Evolutionary conservation across 2,113 vertebrate genomes (phyloP), one percentile per base, ranked within the genome.

Genomic region (Tragelaphus scriptus): DNA sequence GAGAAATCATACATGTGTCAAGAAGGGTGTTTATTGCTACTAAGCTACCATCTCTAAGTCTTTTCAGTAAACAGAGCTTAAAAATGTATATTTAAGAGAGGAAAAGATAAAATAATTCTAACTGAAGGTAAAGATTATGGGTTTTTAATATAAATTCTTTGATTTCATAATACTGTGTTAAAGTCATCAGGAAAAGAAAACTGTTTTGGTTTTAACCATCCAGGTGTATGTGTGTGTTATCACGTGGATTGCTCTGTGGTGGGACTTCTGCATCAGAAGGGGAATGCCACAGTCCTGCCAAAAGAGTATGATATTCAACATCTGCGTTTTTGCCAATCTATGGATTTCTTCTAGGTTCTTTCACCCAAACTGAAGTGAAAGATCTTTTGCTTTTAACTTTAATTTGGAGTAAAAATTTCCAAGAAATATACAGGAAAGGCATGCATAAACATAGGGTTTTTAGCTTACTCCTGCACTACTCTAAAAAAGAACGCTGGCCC

Each of bases 301-400:
- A 36, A 10, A 89, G 13, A 56, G 5, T 2, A 36, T 3, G 28
- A 0, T 80, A 23, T 53, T 85, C 80, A 61, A 89, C 28, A 51
- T 85, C 14, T 59, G 32, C 40, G 23, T 92, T 71, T 49, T 40
- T 91, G 92, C 79, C 61, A 55, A 40, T 14, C 32, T 71, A 3
- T 28, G 7, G 59, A 32, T 51, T 86, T 85, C 65, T 53, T 79
- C 32, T 40, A n/a, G 63, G n/a, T 85, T 95, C 56, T 77, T 79
- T 71, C 28, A 77, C 16, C 51, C n/a, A 79, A 84, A 53, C 79
- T 65, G 11, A 96, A 85, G 25, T 80, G 36, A 26, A 11, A 14
- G 19, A 59, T 68, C 49, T 96, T 94, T 75, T 86, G 26, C 56
- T 87, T 96, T 95, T 36, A 89, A 93, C 30, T 23, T 95, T 97